These are phyloP conservation scores for Tamandua tetradactyla DNA, from an alignment of 2,797 vertebrate species.

Conservation along the genomic window DNA sequence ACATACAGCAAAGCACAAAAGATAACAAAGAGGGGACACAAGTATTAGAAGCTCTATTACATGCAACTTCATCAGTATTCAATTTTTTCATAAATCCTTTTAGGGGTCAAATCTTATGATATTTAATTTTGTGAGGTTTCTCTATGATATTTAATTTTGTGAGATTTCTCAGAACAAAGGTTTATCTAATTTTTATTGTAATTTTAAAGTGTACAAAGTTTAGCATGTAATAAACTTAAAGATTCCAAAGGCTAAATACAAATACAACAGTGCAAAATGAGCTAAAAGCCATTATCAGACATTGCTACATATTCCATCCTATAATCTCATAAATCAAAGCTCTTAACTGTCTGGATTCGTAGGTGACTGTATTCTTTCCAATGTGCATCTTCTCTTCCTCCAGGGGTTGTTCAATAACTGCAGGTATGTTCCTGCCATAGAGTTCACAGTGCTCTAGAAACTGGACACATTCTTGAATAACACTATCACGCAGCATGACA, in stretches of 20 bases:
- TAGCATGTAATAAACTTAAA: constrained; percentile 18
- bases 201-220: constrained; percentile 51
- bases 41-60: neutral
- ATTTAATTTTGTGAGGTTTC: neutral
- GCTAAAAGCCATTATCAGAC: constrained; percentile 91
- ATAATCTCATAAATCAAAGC: constrained; percentile 93
- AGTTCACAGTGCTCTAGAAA: constrained; percentile 96
- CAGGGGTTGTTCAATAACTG: constrained; percentile 94
- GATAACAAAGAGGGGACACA: neutral
- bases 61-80: neutral
- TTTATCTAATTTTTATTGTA: constrained; percentile 29
- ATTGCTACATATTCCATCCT: constrained; percentile 90
- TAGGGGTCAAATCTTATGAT: neutral
- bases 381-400: constrained; percentile 91
- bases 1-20: neutral
- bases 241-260: constrained; percentile 11
- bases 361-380: constrained; percentile 96
- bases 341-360: constrained; percentile 94
- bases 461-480: constrained; percentile 94
- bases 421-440: constrained; percentile 88
- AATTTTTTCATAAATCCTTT: constrained; percentile 9
- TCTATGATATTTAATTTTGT: neutral
- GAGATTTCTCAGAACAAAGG: neutral
- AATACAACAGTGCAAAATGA: neutral
- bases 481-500: constrained; percentile 92